Evolutionary conservation across 2,797 vertebrate genomes (phyloP).

Genomic region (Molossus molossus): DNA sequence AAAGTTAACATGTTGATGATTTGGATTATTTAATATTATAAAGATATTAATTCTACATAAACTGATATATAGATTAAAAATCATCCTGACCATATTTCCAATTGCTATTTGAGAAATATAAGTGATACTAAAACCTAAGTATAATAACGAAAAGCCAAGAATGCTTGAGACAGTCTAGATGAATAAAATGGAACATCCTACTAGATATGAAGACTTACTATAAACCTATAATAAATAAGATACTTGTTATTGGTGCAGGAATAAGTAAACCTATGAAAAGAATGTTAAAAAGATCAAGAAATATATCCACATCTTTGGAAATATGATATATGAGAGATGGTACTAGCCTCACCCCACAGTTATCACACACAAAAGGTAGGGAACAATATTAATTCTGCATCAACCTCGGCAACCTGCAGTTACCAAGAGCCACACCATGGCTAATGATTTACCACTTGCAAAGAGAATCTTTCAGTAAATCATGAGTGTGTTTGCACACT

Average conservation of each 20-base stretch:
- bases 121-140: slow-evolving; percentile 17
- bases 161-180: neutral
- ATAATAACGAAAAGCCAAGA: neutral
- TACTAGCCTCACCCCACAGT: neutral
- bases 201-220: neutral
- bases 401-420: neutral
- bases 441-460: neutral
- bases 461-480: slow-evolving; percentile 4
- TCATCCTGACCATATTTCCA: neutral
- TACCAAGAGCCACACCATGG: neutral
- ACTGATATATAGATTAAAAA: neutral
- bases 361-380: neutral
- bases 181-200: neutral
- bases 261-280: neutral
- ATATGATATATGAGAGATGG: neutral
- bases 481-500: neutral
- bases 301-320: neutral
- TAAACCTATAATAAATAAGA: neutral
- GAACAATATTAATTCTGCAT: neutral
- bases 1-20: slow-evolving; percentile 18
- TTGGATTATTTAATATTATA: slow-evolving; percentile 34
- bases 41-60: slow-evolving; percentile 13
- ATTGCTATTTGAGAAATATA: neutral
- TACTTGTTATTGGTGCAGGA: neutral
- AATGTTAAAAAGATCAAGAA: neutral